Base-by-base conservation (phyloP, 2,888 invertebrate species). In the Sisyra nigra region DNA sequence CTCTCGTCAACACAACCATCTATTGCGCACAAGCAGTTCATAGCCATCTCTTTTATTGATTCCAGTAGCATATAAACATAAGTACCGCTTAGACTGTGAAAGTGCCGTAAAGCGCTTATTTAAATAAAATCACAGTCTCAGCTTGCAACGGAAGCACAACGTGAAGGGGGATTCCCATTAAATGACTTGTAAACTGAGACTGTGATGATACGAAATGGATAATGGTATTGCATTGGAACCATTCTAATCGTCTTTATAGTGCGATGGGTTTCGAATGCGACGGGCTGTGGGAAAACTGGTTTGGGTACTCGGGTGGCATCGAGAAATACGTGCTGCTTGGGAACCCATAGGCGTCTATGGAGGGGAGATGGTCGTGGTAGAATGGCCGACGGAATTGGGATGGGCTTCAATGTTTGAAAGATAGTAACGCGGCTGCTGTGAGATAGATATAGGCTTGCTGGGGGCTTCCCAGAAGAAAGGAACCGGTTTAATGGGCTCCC, bases 1-100 rank as follows among this genome's bases (percentile, higher is more conserved):
- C 24, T 24, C 24, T 24, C 24, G 24, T 24, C 24, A 24, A 24
- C 24, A 24, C 35, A 35, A 35, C 17, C 14, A 8, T 35, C 17
- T 35, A 35, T 35, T 35, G 58, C 59, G 58, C 58, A 61, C 60
- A 59, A 58, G 57, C 57, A 56, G 54, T 54, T 54, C 49, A 52
- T 52, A 50, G 53, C 56, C 59, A 59, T 56, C 57, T 59, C 71
- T 74, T 74, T 74, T 74, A 74, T 74, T 74, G 74, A 74, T 74
- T 74, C 72, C 73, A 72, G 73, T 72, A 71, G 73, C 72, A 47
- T 43, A 47, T 45, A 41, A 41, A 41, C 34, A 35, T 41, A 44
- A 38, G 18, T n/a, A n/a, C 33, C 46, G 50, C 38, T 52, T 51
- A 59, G 60, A 57, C 47, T 55, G 61, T 60, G 56, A 55, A 39